Conservation (phyloP, 2,113 vertebrate species). For the Melanotaenia duboulayi region DNA sequence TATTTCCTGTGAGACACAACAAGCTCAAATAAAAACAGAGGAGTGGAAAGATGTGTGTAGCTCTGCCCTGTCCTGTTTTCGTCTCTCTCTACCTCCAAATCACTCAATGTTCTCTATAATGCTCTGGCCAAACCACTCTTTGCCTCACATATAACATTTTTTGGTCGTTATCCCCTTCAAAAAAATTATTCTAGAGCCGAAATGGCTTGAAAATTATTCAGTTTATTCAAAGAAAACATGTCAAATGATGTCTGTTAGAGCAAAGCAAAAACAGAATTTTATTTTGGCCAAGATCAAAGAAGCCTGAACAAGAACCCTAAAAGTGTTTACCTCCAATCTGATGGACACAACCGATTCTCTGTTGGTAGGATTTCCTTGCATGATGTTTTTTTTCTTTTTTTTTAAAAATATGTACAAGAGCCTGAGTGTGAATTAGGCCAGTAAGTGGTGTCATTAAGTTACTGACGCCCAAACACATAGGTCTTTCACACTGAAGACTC, state of each 20-base stretch:
- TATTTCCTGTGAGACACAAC: constrained; percentile 76
- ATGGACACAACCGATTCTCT: constrained; percentile 76
- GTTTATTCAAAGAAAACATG: constrained; percentile 34
- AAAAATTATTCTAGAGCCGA: constrained; percentile 8
- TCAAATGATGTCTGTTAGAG: constrained; percentile 26
- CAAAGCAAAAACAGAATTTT: constrained; percentile 37
- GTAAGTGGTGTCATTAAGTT: constrained; percentile 82
- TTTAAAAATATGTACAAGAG: constrained; percentile 63
- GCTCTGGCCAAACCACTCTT: constrained; percentile 9
- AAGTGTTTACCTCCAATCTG: constrained; percentile 38
- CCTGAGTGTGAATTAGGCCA: constrained; percentile 77
- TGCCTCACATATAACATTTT: constrained; percentile 53
- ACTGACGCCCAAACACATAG: constrained; percentile 70
- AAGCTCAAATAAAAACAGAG: constrained; percentile 70
- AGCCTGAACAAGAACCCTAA: constrained; percentile 35
- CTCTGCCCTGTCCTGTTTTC: constrained; percentile 62
- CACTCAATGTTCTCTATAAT: constrained; percentile 14
- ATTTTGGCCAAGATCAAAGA: constrained; percentile 57
- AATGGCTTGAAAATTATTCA: background rate
- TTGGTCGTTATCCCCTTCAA: constrained; percentile 20
- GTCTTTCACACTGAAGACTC: constrained; percentile 71
- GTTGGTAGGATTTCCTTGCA: constrained; percentile 66
- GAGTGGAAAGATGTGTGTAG: constrained; percentile 64
- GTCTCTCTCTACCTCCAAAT: constrained; percentile 22
- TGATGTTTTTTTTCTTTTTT: constrained; percentile 76